Percentiles rank a stretch among this genome's conserved stretches.
Evolutionary conservation across 2,797 vertebrate species (phyloP).

Genomic region (Sarcoramphus papa): DNA sequence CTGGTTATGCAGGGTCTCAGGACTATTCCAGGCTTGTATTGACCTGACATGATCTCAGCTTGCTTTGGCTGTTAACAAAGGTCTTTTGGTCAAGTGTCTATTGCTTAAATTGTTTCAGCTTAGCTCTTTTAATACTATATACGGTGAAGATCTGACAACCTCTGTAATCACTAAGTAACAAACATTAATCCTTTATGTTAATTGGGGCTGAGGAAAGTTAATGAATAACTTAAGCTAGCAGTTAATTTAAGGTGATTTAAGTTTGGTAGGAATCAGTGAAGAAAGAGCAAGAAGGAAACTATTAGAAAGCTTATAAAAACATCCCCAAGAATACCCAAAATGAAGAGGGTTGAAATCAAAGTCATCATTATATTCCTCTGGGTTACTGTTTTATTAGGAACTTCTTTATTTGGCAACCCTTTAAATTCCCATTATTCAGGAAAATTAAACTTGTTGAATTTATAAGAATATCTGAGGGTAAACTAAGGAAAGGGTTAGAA

Average conservation of each 20-base stretch:
- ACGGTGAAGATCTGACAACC: not conserved
- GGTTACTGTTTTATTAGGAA: not conserved
- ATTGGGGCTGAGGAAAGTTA: not conserved
- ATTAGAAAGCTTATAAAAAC: not conserved
- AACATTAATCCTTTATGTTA: not conserved
- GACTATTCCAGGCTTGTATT: not conserved
- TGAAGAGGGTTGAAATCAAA: fast-evolving
- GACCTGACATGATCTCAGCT: not conserved
- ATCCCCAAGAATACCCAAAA: not conserved
- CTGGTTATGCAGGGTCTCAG: not conserved
- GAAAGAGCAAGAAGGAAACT: not conserved
- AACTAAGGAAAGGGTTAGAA: not conserved
- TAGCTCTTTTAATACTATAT: not conserved
- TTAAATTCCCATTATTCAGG: not conserved
- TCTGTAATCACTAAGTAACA: not conserved
- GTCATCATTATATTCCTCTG: fast-evolving
- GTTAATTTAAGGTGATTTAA: not conserved
- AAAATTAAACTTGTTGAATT: not conserved
- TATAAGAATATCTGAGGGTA: not conserved
- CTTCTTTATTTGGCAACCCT: fast-evolving
- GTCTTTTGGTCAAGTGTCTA: not conserved
- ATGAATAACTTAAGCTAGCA: not conserved
- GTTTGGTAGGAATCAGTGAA: not conserved
- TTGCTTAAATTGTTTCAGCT: not conserved
- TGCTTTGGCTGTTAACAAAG: not conserved